Evolutionary conservation across 2,888 invertebrate species (phyloP), one percentile per base, ranked within the genome.

Genomic region (Entomobrya multifasciata): DNA sequence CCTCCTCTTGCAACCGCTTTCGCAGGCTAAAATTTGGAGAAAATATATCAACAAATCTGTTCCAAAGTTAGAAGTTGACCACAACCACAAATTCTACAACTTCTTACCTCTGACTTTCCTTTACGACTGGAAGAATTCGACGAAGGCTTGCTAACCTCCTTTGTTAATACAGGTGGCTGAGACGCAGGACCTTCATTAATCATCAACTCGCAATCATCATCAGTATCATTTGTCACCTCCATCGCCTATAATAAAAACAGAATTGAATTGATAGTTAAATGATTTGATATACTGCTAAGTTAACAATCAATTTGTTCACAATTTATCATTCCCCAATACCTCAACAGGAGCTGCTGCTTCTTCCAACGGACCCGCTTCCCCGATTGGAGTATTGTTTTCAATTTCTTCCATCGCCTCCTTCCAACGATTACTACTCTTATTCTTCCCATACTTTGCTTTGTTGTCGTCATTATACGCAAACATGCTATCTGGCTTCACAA

Each of bases 401-500:
- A 98, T 97, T 93, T 98, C 96, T 92, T 95, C 95, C 20, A 98
- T 94, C 0, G 97, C 98, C 91, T 97, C 97, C 86, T 96, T 96
- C 92, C 96, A 98, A 93, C 95, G 96, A 86, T 96, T 95, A 47
- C 96, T 94, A 92, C 97, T 97, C 90, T 96, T 94, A 0, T 95
- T 95, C 92, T 96, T 97, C 77, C 94, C 94, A 93, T 95, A 96
- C 93, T 95, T 97, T 90, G 94, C 95, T 93, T 96, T 96, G 91
- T 95, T 95, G 91, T 96, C 96, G 0, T 94, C 94, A 92, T 97
- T 89, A 65, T 90, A 98, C 79, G 95, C 95, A 92, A 95, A 97
- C 22, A 98, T 94, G 93, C 98, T 97, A 92, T 97, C 97, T 0
- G 95, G 93, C 92, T 96, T 96, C 95, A 96, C 89, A 95, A 95